Base-by-base conservation (phyloP, 2,888 invertebrate genomes). In the Leucophenga maculata region DNA sequence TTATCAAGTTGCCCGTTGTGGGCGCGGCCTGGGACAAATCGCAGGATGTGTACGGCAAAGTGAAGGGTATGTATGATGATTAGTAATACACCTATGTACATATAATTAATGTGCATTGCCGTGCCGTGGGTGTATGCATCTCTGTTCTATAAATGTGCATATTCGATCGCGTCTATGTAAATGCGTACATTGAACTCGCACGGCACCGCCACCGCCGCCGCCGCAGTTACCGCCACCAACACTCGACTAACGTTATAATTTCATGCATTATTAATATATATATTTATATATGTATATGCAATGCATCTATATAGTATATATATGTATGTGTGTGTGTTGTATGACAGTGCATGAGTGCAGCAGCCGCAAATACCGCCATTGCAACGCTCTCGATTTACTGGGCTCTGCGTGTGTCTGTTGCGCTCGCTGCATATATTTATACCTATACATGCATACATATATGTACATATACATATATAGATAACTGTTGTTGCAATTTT, bases 21-120 rank as follows among this genome's bases (percentile, higher is more conserved):
- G 91, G 91, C 80, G 90, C 90, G 22, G 90, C 91, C 26, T 89
- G 91, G 83, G 89, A 90, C 82, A 90, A 91, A 69, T 90, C 91
- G 65, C 90, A 90, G 74, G 90, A 87, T 79, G 88, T 91, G 73
- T 91, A 91, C 77, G 90, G 88, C 78, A 91, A 90, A 89, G 90
- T 91, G 55, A 89, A 91, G 90, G 89, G 91, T 91, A 86, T 86
- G 86, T 73, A 31, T 11, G 54, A 18, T 18, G n/a, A n/a, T n/a
- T 50, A 46, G 20, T 31, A 48, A 32, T 32, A 32, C 32, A 32
- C 11, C 48, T 48, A 48, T 48, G 22, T 22, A 32, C 57, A 32
- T 52, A 62, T 64, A 67, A n/a, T n/a, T n/a, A n/a, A n/a, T n/a
- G n/a, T n/a, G 54, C 54, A 69, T 68, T 68, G 67, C 67, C 59